These are phyloP conservation scores for Orthosia cruda DNA, from an alignment of 2,888 invertebrate genomes.

Conservation along the genomic window DNA sequence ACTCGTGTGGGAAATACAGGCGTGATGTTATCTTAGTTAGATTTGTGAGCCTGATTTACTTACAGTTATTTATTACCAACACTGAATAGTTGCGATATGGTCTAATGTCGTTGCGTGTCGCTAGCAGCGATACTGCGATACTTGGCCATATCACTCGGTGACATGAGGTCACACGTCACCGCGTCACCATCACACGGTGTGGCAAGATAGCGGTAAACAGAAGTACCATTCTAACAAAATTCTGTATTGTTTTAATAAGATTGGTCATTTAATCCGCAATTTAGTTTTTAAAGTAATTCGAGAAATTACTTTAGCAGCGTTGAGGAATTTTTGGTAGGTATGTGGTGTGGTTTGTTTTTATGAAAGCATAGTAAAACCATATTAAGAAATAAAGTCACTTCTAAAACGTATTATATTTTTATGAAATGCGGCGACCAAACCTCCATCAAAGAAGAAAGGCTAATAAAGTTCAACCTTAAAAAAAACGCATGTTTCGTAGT, in stretches of 20 bases:
- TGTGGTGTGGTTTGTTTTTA: no score
- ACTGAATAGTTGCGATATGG: not conserved
- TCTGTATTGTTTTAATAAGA: not conserved
- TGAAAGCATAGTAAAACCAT: no score
- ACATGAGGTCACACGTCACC: constrained; percentile 15
- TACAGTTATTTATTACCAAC: not conserved
- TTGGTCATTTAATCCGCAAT: no score
- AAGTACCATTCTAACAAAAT: constrained; percentile 15
- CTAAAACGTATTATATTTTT: no score
- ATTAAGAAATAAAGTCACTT: no score
- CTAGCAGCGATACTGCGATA: not conserved
- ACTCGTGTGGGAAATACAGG: no score
- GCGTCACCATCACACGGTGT: not conserved
- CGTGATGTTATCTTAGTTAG: not conserved
- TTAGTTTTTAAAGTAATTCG: no score
- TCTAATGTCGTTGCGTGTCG: not conserved
- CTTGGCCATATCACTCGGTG: not conserved
- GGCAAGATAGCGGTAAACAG: not conserved
- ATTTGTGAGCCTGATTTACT: not conserved
- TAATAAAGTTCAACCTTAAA: not conserved
- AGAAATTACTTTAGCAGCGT: no score
- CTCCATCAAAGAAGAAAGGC: no score
- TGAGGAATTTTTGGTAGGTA: no score
- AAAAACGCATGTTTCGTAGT: not conserved
- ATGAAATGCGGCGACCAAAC: no score